These are phyloP conservation scores for Sicus ferrugineus DNA, from an alignment of 2,888 invertebrate species.

Conservation along the genomic window DNA sequence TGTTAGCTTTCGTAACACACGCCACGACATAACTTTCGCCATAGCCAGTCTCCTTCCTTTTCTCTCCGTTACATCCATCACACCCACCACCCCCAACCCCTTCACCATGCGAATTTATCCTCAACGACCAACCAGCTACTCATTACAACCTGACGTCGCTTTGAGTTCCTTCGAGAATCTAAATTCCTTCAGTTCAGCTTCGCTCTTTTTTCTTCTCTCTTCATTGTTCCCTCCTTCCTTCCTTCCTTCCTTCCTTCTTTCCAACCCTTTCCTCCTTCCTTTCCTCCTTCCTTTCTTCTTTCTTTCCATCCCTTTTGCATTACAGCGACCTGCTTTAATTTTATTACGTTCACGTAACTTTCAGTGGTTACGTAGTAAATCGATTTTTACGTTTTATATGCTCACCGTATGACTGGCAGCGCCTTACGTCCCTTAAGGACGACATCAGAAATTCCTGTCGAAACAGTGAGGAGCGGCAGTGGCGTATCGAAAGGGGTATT, in stretches of 20 bases:
- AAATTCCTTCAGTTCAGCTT: neutral
- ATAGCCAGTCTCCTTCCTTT: no score
- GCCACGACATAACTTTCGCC: no score
- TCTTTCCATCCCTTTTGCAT: neutral
- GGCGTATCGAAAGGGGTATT: no score
- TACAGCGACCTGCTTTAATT: conserved; percentile 6
- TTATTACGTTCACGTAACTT: neutral
- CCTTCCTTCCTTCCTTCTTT: neutral
- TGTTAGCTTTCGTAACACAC: no score
- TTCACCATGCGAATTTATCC: no score
- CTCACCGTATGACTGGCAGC: neutral
- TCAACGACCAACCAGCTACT: no score
- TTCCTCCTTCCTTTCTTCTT: conserved; percentile 27
- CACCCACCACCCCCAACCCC: no score
- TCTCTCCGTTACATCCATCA: no score
- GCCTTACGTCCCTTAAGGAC: neutral
- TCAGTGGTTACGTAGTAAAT: neutral
- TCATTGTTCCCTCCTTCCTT: neutral
- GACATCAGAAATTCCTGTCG: neutral
- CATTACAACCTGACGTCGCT: no score
- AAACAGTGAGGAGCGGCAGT: neutral
- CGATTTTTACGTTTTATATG: neutral
- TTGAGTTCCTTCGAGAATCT: no score
- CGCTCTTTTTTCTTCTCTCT: neutral
- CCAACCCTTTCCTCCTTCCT: conserved; percentile 34